These are phyloP conservation scores for Donacobius atricapilla DNA, from an alignment of 2,113 vertebrate genomes.

Conservation along the genomic window DNA sequence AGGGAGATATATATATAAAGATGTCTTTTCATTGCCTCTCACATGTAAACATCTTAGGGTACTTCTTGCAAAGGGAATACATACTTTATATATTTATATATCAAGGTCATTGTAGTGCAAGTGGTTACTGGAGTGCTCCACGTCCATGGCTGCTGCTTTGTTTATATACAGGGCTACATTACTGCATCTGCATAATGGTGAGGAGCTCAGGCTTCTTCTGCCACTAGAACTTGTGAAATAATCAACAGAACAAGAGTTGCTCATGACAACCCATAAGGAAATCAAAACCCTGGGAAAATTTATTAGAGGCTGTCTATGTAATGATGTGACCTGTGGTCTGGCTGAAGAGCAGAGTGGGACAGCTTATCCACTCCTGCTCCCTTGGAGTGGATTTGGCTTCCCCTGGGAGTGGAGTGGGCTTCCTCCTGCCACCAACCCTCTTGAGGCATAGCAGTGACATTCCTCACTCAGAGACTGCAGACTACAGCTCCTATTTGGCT, in stretches of 20 bases:
- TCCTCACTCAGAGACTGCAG: not conserved
- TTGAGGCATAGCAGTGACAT: not conserved
- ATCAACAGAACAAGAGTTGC: conserved; percentile 15
- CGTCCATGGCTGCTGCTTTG: conserved; percentile 7
- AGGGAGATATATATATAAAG: conserved; percentile 49
- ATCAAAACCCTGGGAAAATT: not conserved
- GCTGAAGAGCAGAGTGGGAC: not conserved
- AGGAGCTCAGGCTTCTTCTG: conserved; percentile 34
- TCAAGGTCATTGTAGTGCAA: conserved; percentile 61
- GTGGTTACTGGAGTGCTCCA: conserved; percentile 61
- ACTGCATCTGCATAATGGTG: not conserved
- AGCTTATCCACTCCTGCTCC: not conserved
- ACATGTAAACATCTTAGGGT: conserved; percentile 56
- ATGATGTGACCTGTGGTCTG: not conserved
- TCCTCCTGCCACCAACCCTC: not conserved
- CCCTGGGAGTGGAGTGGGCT: not conserved
- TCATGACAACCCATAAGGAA: not conserved
- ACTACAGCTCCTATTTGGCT: not conserved
- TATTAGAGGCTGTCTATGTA: not conserved
- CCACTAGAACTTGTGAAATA: not conserved
- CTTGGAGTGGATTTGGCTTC: not conserved
- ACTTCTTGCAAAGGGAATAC: conserved; percentile 59
- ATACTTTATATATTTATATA: conserved; percentile 70
- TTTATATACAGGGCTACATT: conserved; percentile 41
- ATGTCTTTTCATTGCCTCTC: conserved; percentile 48